Conservation (phyloP, 2,888 invertebrate species). For the Ormyrus thymus region DNA sequence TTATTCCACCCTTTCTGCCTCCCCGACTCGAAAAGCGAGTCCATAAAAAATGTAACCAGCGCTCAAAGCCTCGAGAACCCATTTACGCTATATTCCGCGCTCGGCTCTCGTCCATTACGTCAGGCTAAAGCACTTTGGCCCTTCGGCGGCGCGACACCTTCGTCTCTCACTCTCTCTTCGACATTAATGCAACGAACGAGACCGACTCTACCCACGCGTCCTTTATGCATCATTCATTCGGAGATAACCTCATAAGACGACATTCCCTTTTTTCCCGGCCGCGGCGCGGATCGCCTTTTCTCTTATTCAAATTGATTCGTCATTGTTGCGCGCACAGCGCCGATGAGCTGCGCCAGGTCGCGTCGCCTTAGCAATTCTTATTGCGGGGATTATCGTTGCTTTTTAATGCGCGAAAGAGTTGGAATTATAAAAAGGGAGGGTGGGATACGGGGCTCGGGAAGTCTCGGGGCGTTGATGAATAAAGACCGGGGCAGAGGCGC, state of each 20-base stretch:
- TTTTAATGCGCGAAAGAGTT: slow-evolving; percentile 17
- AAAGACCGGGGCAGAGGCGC: too few species aligned
- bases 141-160: neutral
- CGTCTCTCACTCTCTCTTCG: slow-evolving; percentile 2
- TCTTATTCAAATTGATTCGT: slow-evolving; percentile 31
- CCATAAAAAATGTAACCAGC: too few species aligned
- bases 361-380: slow-evolving; percentile 21
- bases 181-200: neutral
- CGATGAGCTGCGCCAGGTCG: neutral
- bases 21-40: too few species aligned
- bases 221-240: neutral
- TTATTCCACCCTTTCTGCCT: too few species aligned
- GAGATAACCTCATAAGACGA: too few species aligned
- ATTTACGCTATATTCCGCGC: too few species aligned
- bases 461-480: too few species aligned
- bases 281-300: neutral
- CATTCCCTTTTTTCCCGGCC: too few species aligned
- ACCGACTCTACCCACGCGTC: neutral
- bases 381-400: slow-evolving; percentile 17
- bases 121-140: neutral
- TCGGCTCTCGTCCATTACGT: neutral
- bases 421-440: neutral
- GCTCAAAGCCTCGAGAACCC: too few species aligned
- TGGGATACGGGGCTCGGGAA: too few species aligned
- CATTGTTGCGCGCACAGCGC: slow-evolving; percentile 9